Base-by-base conservation (phyloP, 2,113 vertebrate species). In the Dunckerocampus dactyliophorus region DNA sequence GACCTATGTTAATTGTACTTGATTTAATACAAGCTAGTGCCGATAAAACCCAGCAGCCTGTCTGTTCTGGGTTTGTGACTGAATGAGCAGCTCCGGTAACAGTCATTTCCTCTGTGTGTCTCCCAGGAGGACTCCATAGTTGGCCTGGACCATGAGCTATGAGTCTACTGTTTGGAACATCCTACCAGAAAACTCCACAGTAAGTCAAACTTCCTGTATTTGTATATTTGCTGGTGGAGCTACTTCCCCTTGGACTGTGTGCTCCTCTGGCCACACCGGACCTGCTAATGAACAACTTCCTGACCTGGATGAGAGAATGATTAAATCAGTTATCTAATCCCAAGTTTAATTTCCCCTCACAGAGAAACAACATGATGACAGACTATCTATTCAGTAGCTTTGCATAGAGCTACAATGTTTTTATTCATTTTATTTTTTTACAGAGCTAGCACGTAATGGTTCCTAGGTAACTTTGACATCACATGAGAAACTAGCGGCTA, bases 101-200 rank as follows among this genome's bases (percentile, higher is more conserved):
- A 71, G 63, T 53, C 62, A 81, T 73, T 85, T 85, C 79, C 79
- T 81, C 47, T 75, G 63, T 79, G 50, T 77, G 21, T 61, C 59
- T 81, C 85, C 76, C 77, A 92, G 89, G 89, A 88, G 90, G 84
- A 87, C 74, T 59, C 68, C 86, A 77, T 86, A 85, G 87, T 88
- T 86, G 87, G 83, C 84, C 79, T 92, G 85, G 93, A 95, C 91
- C 90, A 95, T 95, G 94, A 95, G 90, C 92, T 89, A 95, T 94
- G 93, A 92, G 76, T 93, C 92, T 83, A 89, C 89, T 80, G 70
- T 92, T 66, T 95, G 94, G 95, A 94, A 93, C 88, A 94, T 92
- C 84, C 72, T 90, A 77, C 93, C 94, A 63, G 89, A 90, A 68
- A 92, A 84, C 80, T 81, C 92, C 76, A 95, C 95, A 71, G 96